Percentiles rank a stretch among this genome's conserved stretches.
phyloP scores from a whole-genome alignment of 1,140 invertebrate genomes.

The Antheraea mylitta region DNA sequence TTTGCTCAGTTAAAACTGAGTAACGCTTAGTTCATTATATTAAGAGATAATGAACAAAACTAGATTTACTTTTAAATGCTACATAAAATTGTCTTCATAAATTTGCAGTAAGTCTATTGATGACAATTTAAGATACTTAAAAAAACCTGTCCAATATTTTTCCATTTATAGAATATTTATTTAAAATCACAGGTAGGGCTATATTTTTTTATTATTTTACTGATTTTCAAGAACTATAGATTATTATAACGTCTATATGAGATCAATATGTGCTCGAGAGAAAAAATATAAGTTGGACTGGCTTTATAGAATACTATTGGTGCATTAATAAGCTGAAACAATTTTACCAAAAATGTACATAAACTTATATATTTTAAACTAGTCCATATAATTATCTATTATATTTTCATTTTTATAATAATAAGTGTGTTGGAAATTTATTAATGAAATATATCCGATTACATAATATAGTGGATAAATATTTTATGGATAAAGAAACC shows the following conservation, averaged over 20 bases:
- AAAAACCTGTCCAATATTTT: not conserved
- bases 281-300: not conserved
- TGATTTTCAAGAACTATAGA: no score
- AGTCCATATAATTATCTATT: slow-evolving; percentile 30
- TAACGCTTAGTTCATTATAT: no score
- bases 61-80: not conserved
- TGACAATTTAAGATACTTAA: not conserved
- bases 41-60: no score
- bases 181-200: not conserved
- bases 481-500: not conserved
- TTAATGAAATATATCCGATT: slow-evolving; percentile 13
- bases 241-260: no score
- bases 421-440: slow-evolving; percentile 16
- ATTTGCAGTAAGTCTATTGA: not conserved
- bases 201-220: no score
- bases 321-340: not conserved
- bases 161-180: not conserved
- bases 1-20: no score
- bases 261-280: no score
- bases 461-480: not conserved
- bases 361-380: slow-evolving; percentile 31
- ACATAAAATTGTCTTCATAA: not conserved
- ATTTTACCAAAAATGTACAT: slow-evolving; percentile 45
- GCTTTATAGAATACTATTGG: not conserved
- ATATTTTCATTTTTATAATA: slow-evolving; percentile 13